Evolutionary conservation across 2,113 vertebrate species (phyloP), one percentile per base, ranked within the genome.

Genomic region (Microtus montanus): DNA sequence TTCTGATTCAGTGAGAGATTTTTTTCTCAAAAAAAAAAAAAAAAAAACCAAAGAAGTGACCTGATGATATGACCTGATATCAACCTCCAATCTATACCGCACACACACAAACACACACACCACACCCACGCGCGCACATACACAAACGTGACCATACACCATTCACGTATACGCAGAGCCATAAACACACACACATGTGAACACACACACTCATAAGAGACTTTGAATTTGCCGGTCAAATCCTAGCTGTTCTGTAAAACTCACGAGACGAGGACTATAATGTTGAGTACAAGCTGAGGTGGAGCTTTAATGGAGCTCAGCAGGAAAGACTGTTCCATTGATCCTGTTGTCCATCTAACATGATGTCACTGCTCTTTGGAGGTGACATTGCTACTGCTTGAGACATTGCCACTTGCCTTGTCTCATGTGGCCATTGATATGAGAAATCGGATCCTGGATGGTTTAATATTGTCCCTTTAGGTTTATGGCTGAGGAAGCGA

Each of bases 351-450:
- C 52, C 22, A n/a, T 24, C 1, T 10, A 33, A 44, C 17, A 24
- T 17, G 14, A 44, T 10, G n/a, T 82, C 33, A 64, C 66, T 63
- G 38, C 87, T 20, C 19, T 86, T 84, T 87, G 28, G 82, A 80
- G 20, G 33, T 93, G 66, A 7, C 9, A 13, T 4, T 28, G 7
- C 74, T 91, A 17, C 68, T 90, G 8, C 13, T 85, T 38, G 71
- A 87, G 24, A 54, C 24, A 28, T n/a, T 73, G 44, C 44, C 17
- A 49, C 64, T 73, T 88, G 68, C 71, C 64, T 90, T 17, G 1
- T 78, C 54, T 92, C 78, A 7, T 68, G 24, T 68, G 30, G 79
- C 58, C 30, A 92, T 93, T 94, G 71, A 92, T 78, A 54, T 11
- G 41, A 95, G 54, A 93, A 94, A 35, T 87, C 26, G 89, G 47